Evolutionary conservation across 2,113 vertebrate genomes (phyloP).

Genomic region (Corythornis cristatus): DNA sequence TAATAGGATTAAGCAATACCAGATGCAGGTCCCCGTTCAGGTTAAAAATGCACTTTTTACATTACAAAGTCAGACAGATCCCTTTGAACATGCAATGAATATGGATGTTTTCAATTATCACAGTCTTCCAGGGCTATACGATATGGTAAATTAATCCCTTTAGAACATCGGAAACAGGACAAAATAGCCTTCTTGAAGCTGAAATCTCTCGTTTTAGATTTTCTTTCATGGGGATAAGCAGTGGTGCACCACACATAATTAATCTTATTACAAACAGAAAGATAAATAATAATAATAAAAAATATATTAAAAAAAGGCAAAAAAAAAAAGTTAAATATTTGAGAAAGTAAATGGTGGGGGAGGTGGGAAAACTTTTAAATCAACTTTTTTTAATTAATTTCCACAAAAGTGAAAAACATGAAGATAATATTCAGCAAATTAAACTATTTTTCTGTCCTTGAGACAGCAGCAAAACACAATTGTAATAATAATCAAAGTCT

Average conservation of each 20-base stretch:
- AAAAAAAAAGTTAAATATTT: too few relatives aligned
- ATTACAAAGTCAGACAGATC: slow-evolving; percentile 92
- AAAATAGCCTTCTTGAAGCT: slow-evolving; percentile 89
- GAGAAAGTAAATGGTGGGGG: slow-evolving; percentile 45
- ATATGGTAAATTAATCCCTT: slow-evolving; percentile 93
- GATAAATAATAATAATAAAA: too few relatives aligned
- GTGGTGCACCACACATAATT: slow-evolving; percentile 85
- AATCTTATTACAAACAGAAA: slow-evolving; percentile 87
- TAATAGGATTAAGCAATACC: slow-evolving; percentile 92
- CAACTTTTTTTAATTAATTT: slow-evolving; percentile 77
- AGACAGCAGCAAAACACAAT: not conserved
- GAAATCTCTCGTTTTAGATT: slow-evolving; percentile 87
- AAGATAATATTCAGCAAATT: slow-evolving; percentile 7
- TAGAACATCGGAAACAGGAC: slow-evolving; percentile 89
- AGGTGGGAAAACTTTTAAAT: slow-evolving; percentile 65
- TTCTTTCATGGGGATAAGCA: slow-evolving; percentile 88
- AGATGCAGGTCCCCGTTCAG: slow-evolving; percentile 89
- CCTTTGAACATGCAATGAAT: slow-evolving; percentile 94
- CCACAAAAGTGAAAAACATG: slow-evolving; percentile 45
- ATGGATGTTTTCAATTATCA: slow-evolving; percentile 95
- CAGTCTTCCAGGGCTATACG: slow-evolving; percentile 90
- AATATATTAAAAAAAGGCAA: too few relatives aligned
- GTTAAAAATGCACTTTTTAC: slow-evolving; percentile 94
- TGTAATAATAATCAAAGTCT: not conserved
- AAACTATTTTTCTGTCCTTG: not conserved